Evolutionary conservation across 2,888 invertebrate species (phyloP), one percentile per base, ranked within the genome.

Genomic region (Tenthredo scrophulariae): DNA sequence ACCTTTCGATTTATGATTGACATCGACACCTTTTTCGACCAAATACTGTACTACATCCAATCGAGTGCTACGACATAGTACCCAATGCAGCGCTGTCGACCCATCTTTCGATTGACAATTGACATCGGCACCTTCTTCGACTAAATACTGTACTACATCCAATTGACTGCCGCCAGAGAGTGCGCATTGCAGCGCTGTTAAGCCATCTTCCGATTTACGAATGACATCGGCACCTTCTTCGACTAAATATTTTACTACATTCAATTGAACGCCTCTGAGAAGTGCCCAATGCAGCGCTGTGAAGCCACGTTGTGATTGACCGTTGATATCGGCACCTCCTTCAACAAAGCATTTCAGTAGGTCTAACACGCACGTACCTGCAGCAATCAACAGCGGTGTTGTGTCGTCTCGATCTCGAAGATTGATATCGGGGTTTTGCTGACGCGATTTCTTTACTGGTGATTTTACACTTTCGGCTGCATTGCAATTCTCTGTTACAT

Each of bases 111-210:
- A 10, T 62, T 26, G 0, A 26, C 22, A 7, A 62, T 62, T 13
- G 26, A 62, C 26, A 1, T 62, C 26, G 10, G 62, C 62, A 26
- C 62, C 62, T 0, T 62, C 26, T 9, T 62, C 62, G 22, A 22
- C n/a, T n/a, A 62, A 62, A 4, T 26, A 62, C 62, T 26, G 0
- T 26, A 62, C 26, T 10, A 22, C 22, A 22, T 62, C 13, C 2
- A 62, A 22, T 62, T 9, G 2, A 15, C 26, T 2, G n/a, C 7
- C 0, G n/a, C 0, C 3, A 0, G 0, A 0, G 0, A 62, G 2
- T 62, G 22, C 62, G 0, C 10, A 10, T 0, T 62, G 62, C 62
- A 62, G 26, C 10, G 26, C 10, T 26, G 62, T 62, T 0, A 1
- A 4, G 18, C 26, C 62, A 22, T 18, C 10, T 3, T 7, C 7